Conservation (phyloP, 2,113 vertebrate genomes). For the Oceanites oceanicus region DNA sequence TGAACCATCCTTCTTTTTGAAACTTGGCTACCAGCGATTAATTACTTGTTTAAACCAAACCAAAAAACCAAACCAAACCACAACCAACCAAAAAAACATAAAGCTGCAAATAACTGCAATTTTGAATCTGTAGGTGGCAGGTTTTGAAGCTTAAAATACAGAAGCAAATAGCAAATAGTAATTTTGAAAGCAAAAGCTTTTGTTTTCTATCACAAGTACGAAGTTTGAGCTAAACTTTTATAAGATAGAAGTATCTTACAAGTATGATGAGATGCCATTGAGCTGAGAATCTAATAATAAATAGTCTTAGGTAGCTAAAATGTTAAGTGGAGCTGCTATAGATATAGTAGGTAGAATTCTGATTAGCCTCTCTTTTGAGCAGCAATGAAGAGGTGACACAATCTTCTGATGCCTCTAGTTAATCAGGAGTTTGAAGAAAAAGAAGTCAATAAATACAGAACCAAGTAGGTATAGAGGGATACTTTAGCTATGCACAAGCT, state of each 20-base stretch:
- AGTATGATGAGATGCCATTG: background rate
- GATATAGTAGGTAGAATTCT: background rate
- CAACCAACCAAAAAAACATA: background rate
- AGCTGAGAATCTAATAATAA: background rate
- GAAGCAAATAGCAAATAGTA: background rate
- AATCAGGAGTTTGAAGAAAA: background rate
- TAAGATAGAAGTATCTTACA: background rate
- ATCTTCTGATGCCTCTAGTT: background rate
- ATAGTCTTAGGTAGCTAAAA: background rate
- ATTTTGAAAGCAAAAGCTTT: background rate
- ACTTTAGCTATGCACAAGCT: background rate
- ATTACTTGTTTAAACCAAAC: background rate
- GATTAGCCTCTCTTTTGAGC: background rate
- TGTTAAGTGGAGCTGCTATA: background rate
- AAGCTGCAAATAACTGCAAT: background rate
- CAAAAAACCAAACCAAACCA: background rate
- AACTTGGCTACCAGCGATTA: background rate
- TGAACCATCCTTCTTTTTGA: background rate
- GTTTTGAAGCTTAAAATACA: background rate
- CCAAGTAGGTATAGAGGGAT: background rate
- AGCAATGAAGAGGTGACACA: background rate
- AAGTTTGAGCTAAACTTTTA: background rate
- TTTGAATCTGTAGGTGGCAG: background rate
- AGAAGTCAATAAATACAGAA: background rate
- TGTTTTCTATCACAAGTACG: background rate